A percentile compares a stretch with the other conserved stretches of the same genome.
These are phyloP conservation scores for Coenobita brevimanus DNA, from an alignment of 1,140 invertebrate species.

Conservation along the genomic window DNA sequence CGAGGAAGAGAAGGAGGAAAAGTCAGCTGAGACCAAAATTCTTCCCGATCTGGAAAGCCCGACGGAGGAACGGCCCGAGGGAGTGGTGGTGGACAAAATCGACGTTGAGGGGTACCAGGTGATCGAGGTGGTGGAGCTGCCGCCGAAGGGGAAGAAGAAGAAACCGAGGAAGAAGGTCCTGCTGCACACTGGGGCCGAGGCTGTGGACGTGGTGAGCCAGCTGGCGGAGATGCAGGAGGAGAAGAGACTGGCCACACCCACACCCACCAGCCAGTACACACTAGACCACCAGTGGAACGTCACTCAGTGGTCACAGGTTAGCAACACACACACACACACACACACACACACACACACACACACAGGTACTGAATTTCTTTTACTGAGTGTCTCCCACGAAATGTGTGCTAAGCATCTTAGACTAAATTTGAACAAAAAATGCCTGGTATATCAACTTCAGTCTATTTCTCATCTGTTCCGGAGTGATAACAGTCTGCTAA, in stretches of 20 bases:
- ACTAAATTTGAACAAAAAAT: no score
- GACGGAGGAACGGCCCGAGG: conserved; percentile 38
- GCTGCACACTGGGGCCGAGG: conserved; percentile 67
- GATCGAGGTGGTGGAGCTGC: conserved; percentile 47
- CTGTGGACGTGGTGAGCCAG: conserved; percentile 58
- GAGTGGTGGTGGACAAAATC: conserved; percentile 41
- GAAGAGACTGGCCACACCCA: conserved; percentile 36
- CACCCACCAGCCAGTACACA: background rate
- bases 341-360: background rate
- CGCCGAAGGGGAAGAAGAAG: conserved; percentile 38
- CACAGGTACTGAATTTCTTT: background rate
- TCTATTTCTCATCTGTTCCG: no score
- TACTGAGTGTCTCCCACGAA: no score
- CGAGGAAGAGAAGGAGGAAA: background rate
- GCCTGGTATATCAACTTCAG: no score
- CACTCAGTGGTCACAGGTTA: conserved; percentile 70
- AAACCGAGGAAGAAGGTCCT: conserved; percentile 65
- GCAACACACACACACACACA: background rate
- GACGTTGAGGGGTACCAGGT: conserved; percentile 40
- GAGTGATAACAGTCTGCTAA: no score
- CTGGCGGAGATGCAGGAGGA: conserved; percentile 40
- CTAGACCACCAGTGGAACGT: conserved; percentile 69
- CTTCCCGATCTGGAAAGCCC: background rate
- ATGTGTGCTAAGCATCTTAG: no score
- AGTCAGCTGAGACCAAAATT: no score